phyloP scores from a whole-genome alignment of 2,113 vertebrate genomes.

The Oxygymnocypris stewartii region DNA sequence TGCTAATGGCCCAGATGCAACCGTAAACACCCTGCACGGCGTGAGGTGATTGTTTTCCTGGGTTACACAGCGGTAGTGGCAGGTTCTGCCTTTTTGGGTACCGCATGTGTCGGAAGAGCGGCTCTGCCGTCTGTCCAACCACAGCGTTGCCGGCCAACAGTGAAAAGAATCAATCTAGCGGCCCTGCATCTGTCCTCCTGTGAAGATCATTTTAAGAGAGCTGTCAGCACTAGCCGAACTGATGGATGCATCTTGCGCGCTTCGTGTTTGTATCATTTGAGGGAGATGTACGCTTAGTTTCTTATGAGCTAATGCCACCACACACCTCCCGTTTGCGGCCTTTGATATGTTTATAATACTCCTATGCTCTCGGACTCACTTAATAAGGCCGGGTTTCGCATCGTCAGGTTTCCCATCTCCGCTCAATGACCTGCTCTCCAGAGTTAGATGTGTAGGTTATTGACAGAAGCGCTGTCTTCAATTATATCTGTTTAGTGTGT shows the following conservation, averaged over 20 bases:
- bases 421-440: background rate
- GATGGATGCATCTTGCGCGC: conserved; percentile 62
- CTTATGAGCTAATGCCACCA: conserved; percentile 29
- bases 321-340: background rate
- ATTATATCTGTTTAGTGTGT: conserved; percentile 27
- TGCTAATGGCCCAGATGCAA: conserved; percentile 64
- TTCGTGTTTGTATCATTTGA: conserved; percentile 34
- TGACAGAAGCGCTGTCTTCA: conserved; percentile 13
- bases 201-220: conserved; percentile 67
- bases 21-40: conserved; percentile 62
- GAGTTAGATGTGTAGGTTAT: conserved; percentile 21
- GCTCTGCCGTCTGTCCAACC: conserved; percentile 8
- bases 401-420: background rate
- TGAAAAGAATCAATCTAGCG: conserved; percentile 68
- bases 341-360: conserved; percentile 49
- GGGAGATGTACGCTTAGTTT: background rate
- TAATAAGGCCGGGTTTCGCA: background rate
- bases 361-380: background rate
- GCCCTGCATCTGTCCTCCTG: conserved; percentile 63
- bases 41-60: conserved; percentile 63
- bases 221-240: conserved; percentile 63
- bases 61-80: conserved; percentile 54
- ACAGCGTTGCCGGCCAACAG: conserved; percentile 27
- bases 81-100: conserved; percentile 50
- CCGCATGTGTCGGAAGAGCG: conserved; percentile 39